Evolutionary conservation across 2,797 vertebrate species (phyloP), one percentile per base, ranked within the genome.

Genomic region (Siniperca scherzeri): DNA sequence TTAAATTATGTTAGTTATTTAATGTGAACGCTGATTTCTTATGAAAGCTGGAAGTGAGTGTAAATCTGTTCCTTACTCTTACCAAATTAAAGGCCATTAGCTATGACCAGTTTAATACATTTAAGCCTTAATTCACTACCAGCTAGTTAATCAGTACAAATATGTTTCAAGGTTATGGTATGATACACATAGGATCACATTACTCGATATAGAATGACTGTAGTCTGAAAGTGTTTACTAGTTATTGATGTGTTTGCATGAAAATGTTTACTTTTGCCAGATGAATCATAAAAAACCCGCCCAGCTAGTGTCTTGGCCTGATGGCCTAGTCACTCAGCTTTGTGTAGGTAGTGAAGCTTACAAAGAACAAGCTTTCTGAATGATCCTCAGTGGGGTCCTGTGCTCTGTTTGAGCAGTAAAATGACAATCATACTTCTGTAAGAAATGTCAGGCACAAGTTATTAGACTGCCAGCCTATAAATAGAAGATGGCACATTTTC

Each of bases 401-500:
- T 42, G 16, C 22, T 76, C 21, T 50, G 50, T 69, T 33, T 74
- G 69, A 87, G 74, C 85, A 33, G 78, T 84, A 84, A 92, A 93
- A 90, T 82, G 85, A 88, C 91, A 89, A 90, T 91, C 91, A 85
- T 73, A 17, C 66, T 72, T 81, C 85, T 85, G 79, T 69, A 71
- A 91, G 88, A 92, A 93, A 93, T 93, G 89, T 91, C 92, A 93
- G 80, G 89, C 81, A 83, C 80, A 88, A 94, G 87, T 94, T 94
- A 95, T 94, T 92, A 91, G 89, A 81, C 89, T 86, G 90, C 80
- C 79, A 81, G 81, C 83, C 92, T 93, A 94, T 93, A 93, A 95
- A 95, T 92, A 95, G 93, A 90, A 83, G 76, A 89, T 78, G 91
- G 87, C 89, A 92, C 87, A 94, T 92, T 94, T 94, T 90, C 92